These are phyloP conservation scores for Brienomyrus brachyistius DNA, from an alignment of 2,113 vertebrate species.

Conservation along the genomic window DNA sequence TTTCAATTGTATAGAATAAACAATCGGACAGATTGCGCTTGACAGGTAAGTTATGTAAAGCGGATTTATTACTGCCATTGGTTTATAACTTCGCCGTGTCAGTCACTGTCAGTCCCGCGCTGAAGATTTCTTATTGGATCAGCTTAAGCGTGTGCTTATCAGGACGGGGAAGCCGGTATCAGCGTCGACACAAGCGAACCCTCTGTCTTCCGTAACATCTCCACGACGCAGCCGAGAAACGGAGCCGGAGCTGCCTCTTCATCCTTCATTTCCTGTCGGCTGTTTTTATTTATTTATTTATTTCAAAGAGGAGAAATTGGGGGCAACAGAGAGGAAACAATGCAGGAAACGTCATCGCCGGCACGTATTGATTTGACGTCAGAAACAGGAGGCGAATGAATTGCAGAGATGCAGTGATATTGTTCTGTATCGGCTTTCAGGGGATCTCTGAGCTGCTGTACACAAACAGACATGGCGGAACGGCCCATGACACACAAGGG, in stretches of 20 bases:
- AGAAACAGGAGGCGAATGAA: constrained; percentile 11
- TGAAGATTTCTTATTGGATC: not conserved
- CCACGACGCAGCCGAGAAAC: not conserved
- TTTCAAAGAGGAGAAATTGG: not conserved
- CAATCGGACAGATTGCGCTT: not conserved
- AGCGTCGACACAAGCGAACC: not conserved
- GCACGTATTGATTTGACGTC: constrained; percentile 10
- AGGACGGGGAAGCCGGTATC: not conserved
- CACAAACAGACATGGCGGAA: not conserved
- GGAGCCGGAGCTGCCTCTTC: not conserved
- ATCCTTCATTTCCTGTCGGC: not conserved
- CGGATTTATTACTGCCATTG: not conserved
- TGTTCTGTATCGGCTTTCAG: not conserved
- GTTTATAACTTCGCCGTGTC: not conserved
- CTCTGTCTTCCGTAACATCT: not conserved
- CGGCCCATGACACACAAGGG: not conserved
- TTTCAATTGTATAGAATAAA: not conserved
- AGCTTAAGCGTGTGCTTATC: not conserved
- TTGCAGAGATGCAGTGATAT: constrained; percentile 9
- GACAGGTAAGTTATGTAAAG: not conserved
- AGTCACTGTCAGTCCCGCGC: not conserved
- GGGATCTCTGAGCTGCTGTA: not conserved
- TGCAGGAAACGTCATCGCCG: not conserved
- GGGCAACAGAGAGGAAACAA: not conserved
- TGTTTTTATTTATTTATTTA: not conserved